Conservation (phyloP, 2,113 vertebrate species). For the Tragulus kanchil region DNA sequence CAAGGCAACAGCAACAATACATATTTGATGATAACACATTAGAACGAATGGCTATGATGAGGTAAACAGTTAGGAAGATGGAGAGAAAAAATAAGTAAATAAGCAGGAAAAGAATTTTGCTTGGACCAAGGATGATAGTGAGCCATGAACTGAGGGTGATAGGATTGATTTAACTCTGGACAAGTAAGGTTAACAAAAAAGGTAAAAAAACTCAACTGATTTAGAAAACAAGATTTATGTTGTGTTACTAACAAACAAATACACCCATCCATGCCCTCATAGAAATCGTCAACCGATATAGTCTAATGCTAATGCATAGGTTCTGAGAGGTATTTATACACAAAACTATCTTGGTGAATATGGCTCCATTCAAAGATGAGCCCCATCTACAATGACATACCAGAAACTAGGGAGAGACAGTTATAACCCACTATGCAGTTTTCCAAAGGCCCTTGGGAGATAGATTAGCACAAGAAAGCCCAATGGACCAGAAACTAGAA, state of each 20-base stretch:
- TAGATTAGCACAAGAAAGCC: neutral
- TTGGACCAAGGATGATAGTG: neutral
- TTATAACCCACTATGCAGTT: neutral
- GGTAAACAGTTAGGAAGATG: neutral
- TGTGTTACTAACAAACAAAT: neutral
- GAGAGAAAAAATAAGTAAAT: neutral
- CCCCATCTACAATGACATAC: no score
- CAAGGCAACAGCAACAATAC: neutral
- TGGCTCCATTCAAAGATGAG: neutral
- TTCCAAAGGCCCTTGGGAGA: neutral
- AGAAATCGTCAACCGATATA: neutral
- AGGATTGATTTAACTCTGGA: neutral
- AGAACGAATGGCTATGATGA: neutral
- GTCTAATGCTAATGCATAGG: neutral
- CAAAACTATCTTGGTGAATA: neutral
- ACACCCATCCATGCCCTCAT: neutral
- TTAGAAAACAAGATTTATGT: neutral
- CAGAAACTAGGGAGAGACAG: fast-evolving
- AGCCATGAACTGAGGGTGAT: neutral
- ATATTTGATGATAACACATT: neutral
- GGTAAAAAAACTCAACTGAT: neutral
- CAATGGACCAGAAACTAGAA: neutral
- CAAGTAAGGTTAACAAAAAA: constrained; percentile 12
- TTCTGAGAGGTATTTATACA: neutral
- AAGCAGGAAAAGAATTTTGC: neutral